These are phyloP conservation scores for Meiosimyza platycephala DNA, from an alignment of 2,888 invertebrate species.

Conservation along the genomic window DNA sequence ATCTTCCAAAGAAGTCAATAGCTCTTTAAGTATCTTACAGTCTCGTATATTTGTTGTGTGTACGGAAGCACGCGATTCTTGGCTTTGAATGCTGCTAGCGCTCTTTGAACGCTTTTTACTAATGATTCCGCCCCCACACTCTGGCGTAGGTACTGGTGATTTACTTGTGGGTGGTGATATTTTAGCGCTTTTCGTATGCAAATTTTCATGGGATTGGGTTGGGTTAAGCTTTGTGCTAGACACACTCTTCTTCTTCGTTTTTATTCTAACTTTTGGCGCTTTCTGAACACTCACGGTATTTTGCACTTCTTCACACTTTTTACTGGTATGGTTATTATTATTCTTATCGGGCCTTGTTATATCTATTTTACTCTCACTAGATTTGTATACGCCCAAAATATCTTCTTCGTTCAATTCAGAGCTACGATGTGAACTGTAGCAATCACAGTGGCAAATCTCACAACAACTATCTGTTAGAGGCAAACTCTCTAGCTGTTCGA, in stretches of 20 bases:
- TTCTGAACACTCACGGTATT: neutral
- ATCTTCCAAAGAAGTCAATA: slow-evolving; percentile 42
- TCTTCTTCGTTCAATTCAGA: slow-evolving; percentile 47
- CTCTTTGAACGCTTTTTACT: slow-evolving; percentile 58
- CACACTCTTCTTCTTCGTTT: slow-evolving; percentile 39
- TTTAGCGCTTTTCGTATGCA: slow-evolving; percentile 31
- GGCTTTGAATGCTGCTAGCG: slow-evolving; percentile 53
- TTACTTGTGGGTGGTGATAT: slow-evolving; percentile 25
- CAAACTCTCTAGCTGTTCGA: slow-evolving; percentile 52
- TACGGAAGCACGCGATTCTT: slow-evolving; percentile 39
- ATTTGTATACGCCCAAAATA: neutral
- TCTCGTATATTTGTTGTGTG: slow-evolving; percentile 50
- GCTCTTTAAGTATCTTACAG: slow-evolving; percentile 59
- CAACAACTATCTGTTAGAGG: slow-evolving; percentile 60
- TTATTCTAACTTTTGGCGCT: slow-evolving; percentile 26
- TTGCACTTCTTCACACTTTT: neutral
- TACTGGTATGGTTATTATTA: slow-evolving; percentile 10
- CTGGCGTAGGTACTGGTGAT: slow-evolving; percentile 15
- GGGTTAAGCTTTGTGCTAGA: slow-evolving; percentile 26
- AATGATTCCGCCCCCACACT: too few species aligned
- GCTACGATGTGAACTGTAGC: slow-evolving; percentile 61
- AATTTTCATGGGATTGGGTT: neutral
- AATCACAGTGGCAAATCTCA: slow-evolving; percentile 64
- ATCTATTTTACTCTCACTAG: slow-evolving; percentile 43
- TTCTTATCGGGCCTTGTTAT: slow-evolving; percentile 35